Conservation (phyloP, 2,888 invertebrate species). For the Phorcus lineatus region DNA sequence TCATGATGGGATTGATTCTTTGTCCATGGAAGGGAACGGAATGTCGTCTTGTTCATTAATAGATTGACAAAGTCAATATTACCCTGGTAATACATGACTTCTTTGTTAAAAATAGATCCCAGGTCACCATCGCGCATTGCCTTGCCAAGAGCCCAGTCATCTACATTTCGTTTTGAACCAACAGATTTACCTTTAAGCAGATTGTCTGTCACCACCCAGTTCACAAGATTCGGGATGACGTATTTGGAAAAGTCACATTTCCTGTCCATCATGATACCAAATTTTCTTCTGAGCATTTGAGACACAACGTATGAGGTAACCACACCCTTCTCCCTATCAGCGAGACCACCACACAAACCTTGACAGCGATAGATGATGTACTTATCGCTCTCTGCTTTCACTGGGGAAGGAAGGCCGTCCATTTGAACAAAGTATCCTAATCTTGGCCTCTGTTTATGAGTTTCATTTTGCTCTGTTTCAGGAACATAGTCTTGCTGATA, state of each 20-base stretch:
- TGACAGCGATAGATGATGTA: neutral
- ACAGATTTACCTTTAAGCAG: neutral
- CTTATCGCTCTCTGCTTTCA: neutral
- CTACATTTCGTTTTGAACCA: neutral
- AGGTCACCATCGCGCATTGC: neutral
- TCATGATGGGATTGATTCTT: neutral
- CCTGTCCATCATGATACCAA: neutral
- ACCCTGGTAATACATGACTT: neutral
- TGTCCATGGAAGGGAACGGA: neutral
- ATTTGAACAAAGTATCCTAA: too few species aligned
- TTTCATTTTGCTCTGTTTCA: too few species aligned
- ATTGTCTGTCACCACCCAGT: neutral
- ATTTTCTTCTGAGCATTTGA: neutral
- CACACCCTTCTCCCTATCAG: neutral
- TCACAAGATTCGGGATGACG: neutral
- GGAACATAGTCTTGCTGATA: too few species aligned
- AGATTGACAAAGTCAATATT: neutral
- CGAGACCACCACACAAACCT: neutral
- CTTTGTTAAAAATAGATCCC: neutral
- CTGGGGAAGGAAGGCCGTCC: neutral
- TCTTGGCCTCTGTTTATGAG: too few species aligned
- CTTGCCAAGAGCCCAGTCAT: neutral
- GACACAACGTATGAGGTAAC: neutral
- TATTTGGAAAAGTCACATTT: neutral
- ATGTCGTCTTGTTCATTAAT: neutral